Evolutionary conservation across 2,797 vertebrate genomes (phyloP), one percentile per base, ranked within the genome.

Genomic region (Xerus rutilus): DNA sequence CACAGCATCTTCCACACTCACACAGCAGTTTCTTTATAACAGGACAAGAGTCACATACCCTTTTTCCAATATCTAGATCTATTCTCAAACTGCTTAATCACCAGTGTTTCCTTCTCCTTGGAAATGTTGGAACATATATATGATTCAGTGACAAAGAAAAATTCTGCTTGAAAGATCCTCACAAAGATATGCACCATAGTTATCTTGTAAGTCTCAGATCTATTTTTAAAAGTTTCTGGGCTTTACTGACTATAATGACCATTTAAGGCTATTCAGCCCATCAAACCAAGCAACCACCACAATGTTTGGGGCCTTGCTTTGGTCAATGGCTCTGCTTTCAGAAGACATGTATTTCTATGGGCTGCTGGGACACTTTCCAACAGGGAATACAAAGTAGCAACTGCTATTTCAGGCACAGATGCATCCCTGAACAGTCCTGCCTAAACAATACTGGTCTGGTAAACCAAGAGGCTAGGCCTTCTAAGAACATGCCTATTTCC

Each of bases 141-240:
- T 30, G 47, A 95, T 52, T n/a, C 39, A 43, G 20, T 47, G 72
- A 72, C 54, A 54, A 93, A 94, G 73, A 96, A 89, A 74, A 88
- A 0, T 67, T 43, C 64, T 79, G 39, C 79, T 59, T 23, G 11
- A 74, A 83, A 96, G 72, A 95, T 70, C 92, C 84, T 43, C 69
- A 47, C 1, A 25, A 32, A 77, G 83, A 85, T 23, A 47, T 5
- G 43, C 43, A 81, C 45, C 8, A 14, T 20, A 62, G 69, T 77
- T 72, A 91, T 93, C 74, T 64, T 78, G n/a, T 47, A 93, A 96
- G 69, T 73, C 70, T 43, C 77, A 25, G 86, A 88, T 70, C 86
- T 95, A 84, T 94, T 96, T 94, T 96, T 91, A 73, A 62, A 94
- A 95, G 86, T 67, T 87, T 87, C 86, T 91, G 73, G 89, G 88